Base-by-base conservation (phyloP, 2,113 vertebrate genomes). In the Meles meles region DNA sequence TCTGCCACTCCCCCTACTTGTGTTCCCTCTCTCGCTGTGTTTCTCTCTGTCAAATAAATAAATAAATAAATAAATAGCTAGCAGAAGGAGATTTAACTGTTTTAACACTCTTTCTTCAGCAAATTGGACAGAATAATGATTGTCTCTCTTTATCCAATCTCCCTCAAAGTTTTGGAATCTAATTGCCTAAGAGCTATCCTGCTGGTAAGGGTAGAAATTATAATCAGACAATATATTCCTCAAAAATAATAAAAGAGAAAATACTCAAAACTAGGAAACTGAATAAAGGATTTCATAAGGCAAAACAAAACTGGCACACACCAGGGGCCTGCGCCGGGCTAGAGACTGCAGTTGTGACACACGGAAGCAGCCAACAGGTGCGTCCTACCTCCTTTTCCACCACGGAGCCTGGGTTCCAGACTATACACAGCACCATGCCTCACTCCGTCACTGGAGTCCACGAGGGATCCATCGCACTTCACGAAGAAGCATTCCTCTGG, bases 331-430 rank as follows among this genome's bases (percentile, higher is more conserved):
- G 7, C 67, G 15, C 18, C n/a, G 8, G 14, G 61, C 29, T 59
- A 29, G 25, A 52, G 69, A 55, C 42, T 25, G n/a, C 63, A 90
- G 9, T 63, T 23, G 65, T 15, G 39, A n/a, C 6, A 63, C 21
- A 74, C 7, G 7, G 3, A n/a, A 61, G 82, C n/a, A 15, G 21
- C 5, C 37, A 13, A 65, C 4, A 27, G 27, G 59, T 98, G 88
- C 3, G 1, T 52, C 97, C 49, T 97, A 99, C 99, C 99, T 99
- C 99, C 99, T 99, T 99, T 99, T 55, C 99, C 99, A 17, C 99
- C 99, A 59, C 94, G 95, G 49, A 99, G 99, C 6, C 99, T 99
- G 17, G 99, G 99, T 92, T 99, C 99, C 99, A 99, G 67, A 37
- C 98, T 99, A 81, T 99, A 99, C 90, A 99, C 37, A 0, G 97